These are phyloP conservation scores for Cremastinae sp. DNA, from an alignment of 2,888 invertebrate genomes.

Conservation along the genomic window DNA sequence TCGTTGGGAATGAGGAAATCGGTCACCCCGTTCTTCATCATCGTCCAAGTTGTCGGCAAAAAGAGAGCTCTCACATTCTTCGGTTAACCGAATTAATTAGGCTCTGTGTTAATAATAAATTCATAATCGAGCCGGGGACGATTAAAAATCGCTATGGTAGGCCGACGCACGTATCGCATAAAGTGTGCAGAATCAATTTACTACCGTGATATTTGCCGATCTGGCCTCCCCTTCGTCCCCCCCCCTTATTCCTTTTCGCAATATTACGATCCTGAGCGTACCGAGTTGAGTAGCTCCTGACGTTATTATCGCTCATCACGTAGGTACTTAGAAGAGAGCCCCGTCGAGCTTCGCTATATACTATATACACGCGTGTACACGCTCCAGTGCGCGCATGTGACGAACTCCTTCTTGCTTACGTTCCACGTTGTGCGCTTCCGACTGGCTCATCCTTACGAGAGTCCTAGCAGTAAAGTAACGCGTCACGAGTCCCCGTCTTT, in stretches of 20 bases:
- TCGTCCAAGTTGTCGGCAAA: slow-evolving; percentile 23
- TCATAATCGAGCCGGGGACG: slow-evolving; percentile 23
- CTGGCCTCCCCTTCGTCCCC: slow-evolving; percentile 18
- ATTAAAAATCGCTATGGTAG: slow-evolving; percentile 6
- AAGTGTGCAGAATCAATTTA: background rate
- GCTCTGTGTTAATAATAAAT: slow-evolving; percentile 25
- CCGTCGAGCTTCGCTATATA: slow-evolving; percentile 72
- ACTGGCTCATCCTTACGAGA: slow-evolving; percentile 55
- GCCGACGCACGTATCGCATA: background rate
- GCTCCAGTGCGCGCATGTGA: slow-evolving; percentile 17
- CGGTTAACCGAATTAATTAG: slow-evolving; percentile 41
- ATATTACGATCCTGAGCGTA: slow-evolving; percentile 51
- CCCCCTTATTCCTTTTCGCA: background rate
- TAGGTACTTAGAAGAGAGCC: slow-evolving; percentile 79
- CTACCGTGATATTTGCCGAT: slow-evolving; percentile 36
- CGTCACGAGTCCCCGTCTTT: slow-evolving; percentile 63
- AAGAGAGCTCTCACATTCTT: slow-evolving; percentile 26
- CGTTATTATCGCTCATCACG: slow-evolving; percentile 80
- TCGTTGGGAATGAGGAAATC: slow-evolving; percentile 55
- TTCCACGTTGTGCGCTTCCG: slow-evolving; percentile 51
- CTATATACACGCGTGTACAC: slow-evolving; percentile 51
- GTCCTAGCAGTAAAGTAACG: slow-evolving; percentile 52
- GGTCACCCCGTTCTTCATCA: slow-evolving; percentile 50
- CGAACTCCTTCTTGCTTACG: slow-evolving; percentile 45
- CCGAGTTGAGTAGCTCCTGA: slow-evolving; percentile 50